Conservation (phyloP, 2,113 vertebrate species). For the Notechis scutatus region DNA sequence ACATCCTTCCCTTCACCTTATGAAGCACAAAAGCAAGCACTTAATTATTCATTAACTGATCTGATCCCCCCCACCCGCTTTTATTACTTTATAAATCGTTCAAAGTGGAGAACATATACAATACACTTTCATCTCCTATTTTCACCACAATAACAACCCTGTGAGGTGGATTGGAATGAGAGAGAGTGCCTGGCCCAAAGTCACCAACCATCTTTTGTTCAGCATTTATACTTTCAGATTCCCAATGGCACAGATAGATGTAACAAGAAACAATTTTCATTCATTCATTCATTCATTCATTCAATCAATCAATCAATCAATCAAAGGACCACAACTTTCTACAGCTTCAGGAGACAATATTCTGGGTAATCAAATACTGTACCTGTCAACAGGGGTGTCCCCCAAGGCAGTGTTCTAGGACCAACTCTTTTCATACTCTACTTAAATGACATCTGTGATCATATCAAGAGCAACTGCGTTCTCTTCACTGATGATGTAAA, state of each 20-base stretch:
- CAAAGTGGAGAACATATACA: neutral
- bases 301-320: neutral
- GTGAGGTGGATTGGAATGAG: too few species aligned
- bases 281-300: neutral
- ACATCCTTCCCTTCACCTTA: neutral
- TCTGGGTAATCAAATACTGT: neutral
- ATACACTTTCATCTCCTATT: neutral
- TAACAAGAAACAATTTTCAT: neutral
- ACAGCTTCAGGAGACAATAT: neutral
- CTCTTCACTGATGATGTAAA: too few species aligned
- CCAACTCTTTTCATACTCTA: too few species aligned
- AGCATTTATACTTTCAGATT: neutral
- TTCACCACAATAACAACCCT: neutral
- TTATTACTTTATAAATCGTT: neutral
- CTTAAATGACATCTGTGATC: too few species aligned
- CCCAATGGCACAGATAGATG: neutral
- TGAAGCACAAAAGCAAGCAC: neutral
- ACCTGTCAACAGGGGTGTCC: too few species aligned
- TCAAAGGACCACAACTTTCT: neutral
- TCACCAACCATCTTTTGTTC: neutral
- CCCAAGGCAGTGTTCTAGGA: too few species aligned
- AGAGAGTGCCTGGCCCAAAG: too few species aligned
- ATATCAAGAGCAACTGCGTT: too few species aligned
- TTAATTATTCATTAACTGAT: neutral
- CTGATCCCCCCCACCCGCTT: too few species aligned